These are phyloP conservation scores for Dreissena rostriformis DNA, from an alignment of 1,140 invertebrate genomes.

Conservation along the genomic window DNA sequence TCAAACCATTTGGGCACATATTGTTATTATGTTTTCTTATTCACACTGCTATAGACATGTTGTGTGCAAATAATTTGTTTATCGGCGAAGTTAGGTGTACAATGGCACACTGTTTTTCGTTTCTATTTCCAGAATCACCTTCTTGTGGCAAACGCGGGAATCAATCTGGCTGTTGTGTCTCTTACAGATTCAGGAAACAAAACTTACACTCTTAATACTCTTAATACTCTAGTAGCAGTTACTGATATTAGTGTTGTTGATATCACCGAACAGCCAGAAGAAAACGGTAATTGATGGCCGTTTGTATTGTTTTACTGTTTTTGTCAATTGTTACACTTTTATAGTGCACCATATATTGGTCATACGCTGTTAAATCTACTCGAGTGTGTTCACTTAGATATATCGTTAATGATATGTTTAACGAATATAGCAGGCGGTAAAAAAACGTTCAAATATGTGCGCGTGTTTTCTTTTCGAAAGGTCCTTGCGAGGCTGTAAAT, in stretches of 20 bases:
- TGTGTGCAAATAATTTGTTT: background rate
- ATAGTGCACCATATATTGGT: background rate
- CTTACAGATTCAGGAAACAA: background rate
- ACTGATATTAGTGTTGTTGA: conserved; percentile 16
- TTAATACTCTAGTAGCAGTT: background rate
- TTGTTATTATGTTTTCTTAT: background rate
- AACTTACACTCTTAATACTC: background rate
- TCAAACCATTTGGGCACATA: background rate
- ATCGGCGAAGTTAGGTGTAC: background rate
- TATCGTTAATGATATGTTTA: background rate
- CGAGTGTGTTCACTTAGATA: background rate
- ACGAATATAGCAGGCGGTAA: background rate
- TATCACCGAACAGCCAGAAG: background rate
- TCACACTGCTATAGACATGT: background rate
- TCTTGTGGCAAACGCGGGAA: background rate
- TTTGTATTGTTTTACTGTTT: background rate
- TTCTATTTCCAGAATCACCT: conserved; percentile 15
- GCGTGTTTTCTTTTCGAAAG: background rate
- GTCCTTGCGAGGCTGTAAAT: conserved; percentile 17
- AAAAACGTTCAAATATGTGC: no score
- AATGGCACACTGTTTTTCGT: background rate
- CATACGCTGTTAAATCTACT: no score
- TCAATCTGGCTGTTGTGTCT: background rate
- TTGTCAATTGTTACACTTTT: background rate
- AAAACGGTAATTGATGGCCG: background rate